Base-by-base conservation (phyloP, 2,797 vertebrate genomes). In the Melanotaenia parkinsoni region DNA sequence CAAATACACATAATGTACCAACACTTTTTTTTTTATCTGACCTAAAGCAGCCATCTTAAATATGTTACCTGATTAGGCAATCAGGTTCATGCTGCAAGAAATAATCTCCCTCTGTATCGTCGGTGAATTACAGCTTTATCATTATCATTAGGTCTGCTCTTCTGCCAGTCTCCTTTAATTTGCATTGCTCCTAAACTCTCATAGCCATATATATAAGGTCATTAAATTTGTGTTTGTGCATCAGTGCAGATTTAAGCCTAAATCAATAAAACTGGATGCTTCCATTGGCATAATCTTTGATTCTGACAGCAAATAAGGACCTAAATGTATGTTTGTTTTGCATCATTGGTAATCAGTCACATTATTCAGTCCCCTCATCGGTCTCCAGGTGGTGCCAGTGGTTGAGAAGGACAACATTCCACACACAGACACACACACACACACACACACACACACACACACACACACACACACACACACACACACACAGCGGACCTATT, bases 321-420 rank as follows among this genome's bases (percentile, higher is more conserved):
- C 8, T 47, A n/a, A 9, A 47, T 47, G 18, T 50, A 50, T 50
- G 47, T 50, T 22, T 64, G 4, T 70, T 67, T 43, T 18, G 5
- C 32, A 30, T 58, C 30, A 22, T n/a, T 47, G 18, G 8, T 50
- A 50, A 22, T 22, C 54, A 57, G 50, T 81, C 67, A 70, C 66
- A 79, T 38, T 68, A 62, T 81, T 77, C 72, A 85, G 68, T 90
- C 80, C 85, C 84, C 59, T 63, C 68, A n/a, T 71, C 4, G 45
- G 88, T 87, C 92, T 88, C 83, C 86, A 91, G 91, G 86, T 91
- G 88, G 89, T 89, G 88, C 83, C 86, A 89, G 76, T 77, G 81
- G 75, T 72, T 77, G 72, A 82, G 76, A 69, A 30, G 76, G 80
- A 87, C 76, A 28, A 62, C 82, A 88, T 84, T 87, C 82, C 74